Percentiles rank a stretch among this genome's conserved stretches.
phyloP scores from a whole-genome alignment of 2,888 invertebrate genomes.

The Muscina levida region DNA sequence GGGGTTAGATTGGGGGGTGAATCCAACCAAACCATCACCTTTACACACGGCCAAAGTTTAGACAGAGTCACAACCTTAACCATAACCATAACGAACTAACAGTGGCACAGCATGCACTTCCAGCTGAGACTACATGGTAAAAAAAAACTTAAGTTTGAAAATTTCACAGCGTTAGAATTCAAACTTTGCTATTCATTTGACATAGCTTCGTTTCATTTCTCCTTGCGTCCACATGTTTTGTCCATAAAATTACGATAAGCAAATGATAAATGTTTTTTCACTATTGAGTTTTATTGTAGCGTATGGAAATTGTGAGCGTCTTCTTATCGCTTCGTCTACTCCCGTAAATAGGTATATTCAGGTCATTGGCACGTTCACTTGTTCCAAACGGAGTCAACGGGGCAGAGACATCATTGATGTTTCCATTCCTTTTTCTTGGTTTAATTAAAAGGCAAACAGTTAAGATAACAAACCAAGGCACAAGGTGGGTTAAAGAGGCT shows the following conservation, averaged over 20 bases:
- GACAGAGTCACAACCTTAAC: not conserved
- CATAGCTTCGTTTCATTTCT: too few relatives aligned
- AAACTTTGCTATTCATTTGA: too few relatives aligned
- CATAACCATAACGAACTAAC: constrained; percentile 8
- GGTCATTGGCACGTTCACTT: constrained; percentile 29
- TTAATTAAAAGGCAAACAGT: constrained; percentile 27
- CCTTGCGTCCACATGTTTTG: too few relatives aligned
- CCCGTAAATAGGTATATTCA: not conserved
- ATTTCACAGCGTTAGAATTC: too few relatives aligned
- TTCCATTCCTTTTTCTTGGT: constrained; percentile 1
- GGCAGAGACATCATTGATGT: constrained; percentile 19
- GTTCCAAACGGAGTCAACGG: not conserved
- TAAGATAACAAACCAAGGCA: constrained; percentile 25
- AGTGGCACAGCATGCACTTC: constrained; percentile 25
- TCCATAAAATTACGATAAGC: constrained; percentile 53
- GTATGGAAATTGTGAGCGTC: not conserved
- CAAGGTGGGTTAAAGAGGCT: not conserved
- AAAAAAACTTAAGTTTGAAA: not conserved
- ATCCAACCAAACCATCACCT: not conserved
- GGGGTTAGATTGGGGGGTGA: not conserved
- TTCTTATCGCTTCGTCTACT: not conserved
- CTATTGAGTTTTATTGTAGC: constrained; percentile 8
- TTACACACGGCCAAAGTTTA: not conserved
- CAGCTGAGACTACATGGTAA: constrained; percentile 2
- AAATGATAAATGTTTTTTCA: constrained; percentile 60